Base-by-base conservation (phyloP, 2,113 vertebrate species). In the Aegypius monachus region DNA sequence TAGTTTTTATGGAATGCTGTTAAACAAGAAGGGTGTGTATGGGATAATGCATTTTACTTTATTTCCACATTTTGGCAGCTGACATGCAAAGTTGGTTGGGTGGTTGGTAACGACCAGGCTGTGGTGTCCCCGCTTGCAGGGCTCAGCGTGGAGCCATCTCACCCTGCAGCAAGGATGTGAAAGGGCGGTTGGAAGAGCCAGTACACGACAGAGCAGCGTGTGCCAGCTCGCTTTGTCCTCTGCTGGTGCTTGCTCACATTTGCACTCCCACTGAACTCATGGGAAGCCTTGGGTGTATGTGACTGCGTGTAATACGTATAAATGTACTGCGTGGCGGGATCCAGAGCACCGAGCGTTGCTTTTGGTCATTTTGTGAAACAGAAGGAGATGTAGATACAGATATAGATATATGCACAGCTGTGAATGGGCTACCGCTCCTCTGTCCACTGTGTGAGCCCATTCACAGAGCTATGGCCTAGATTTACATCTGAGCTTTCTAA, bases 1-100 rank as follows among this genome's bases (percentile, higher is more conserved):
- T 81, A 77, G 53, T 89, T 93, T 71, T 67, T 14, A 48, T 94
- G 67, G 82, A 94, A 71, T 50, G 78, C 42, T 87, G 80, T 78
- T 92, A 63, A 95, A 96, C 17, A 38, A 85, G 94, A 91, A 86
- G 53, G n/a, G 38, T 10, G 40, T 61, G 55, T 17, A 47, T 70
- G 65, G 58, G 62, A 93, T 48, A 63, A 56, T 8, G 40, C 3
- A 9, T 32, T 94, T 80, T 55, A 74, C 63, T 94, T 89, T n/a
- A 9, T 87, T 86, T 72, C 47, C 79, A 15, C 27, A 5, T 6
- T 56, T 6, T 52, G 79, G 34, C 29, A 70, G 26, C 45, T 82
- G 88, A 42, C 8, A 2, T 10, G 25, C 74, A 38, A 38, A 29
- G 73, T 48, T 61, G 66, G 42, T 58, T 80, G 38, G 19, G 53